Base-by-base conservation (phyloP, 2,113 vertebrate species). In the Elephantulus edwardii region DNA sequence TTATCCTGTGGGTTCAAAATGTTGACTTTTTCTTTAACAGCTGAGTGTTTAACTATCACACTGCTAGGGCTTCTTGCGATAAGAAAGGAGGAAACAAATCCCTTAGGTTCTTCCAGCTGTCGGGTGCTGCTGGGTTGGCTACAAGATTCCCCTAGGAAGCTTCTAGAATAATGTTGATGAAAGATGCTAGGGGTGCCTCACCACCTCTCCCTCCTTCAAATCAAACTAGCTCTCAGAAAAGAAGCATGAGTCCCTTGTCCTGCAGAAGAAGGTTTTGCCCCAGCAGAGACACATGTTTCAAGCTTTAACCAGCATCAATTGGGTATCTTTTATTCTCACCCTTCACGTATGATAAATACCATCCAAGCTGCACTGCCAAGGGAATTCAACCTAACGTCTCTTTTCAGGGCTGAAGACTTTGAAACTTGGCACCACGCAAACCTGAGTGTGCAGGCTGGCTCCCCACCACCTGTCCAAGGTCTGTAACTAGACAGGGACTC, bases 301-400 rank as follows among this genome's bases (percentile, higher is more conserved):
- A 33, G 74, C 44, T 71, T 72, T 33, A 77, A 74, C 83, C 11
- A 16, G 16, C 83, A 40, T 0, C 2, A 64, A 78, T 1, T 19
- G 54, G 54, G 14, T 60, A 11, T 11, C 90, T 62, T 83, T 90
- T 17, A 11, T 13, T 19, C 83, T 91, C 95, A 78, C 14, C 70
- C 68, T 35, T 92, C 88, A 71, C 74, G 50, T 78, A 78, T 52
- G 83, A 89, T 85, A 48, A 71, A 87, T 93, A 42, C n/a, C 44
- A 30, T 88, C 75, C 40, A 48, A 83, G 58, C 76, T 24, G 79
- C 9, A 1, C 20, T 90, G 71, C 88, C 77, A 80, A 89, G 75
- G 89, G 86, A 77, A 92, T 76, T 64, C 86, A 62, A 44, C 76
- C 26, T 64, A 6, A 60, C 40, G 35, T 82, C 64, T 83, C 44